Base-by-base conservation (phyloP, 2,797 vertebrate genomes). In the Ctenopoma multispine region DNA sequence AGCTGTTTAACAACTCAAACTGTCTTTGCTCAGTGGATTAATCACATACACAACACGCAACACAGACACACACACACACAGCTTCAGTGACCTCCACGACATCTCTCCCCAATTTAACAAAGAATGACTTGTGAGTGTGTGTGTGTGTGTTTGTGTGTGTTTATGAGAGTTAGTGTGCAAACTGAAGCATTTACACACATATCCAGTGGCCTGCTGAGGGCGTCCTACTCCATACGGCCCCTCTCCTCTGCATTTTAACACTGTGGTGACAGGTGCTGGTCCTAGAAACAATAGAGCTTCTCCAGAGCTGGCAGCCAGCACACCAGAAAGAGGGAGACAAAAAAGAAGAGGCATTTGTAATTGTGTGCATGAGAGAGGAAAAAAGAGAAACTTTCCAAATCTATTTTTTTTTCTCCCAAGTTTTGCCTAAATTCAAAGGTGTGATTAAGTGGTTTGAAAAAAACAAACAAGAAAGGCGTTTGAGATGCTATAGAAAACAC, bases 1-100 rank as follows among this genome's bases (percentile, higher is more conserved):
- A 93, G 91, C 88, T 92, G 88, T 92, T 91, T 87, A 83, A 82
- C 87, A 80, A 82, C 88, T 90, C 90, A 87, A 90, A 87, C 81
- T 72, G 87, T 81, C 88, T 88, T 89, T 88, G 84, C 85, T 82
- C 81, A 62, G 66, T 79, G 87, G 90, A 89, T 90, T 87, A 87
- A 82, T 79, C 63, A 49, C 63, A 70, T 73, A 72, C 64, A 68
- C 54, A 29, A 72, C 41, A 61, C 54, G 62, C 60, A 63, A 69
- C 60, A 66, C 44, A 59, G 66, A 72, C 65, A 66, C 54, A 51
- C 38, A 66, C 54, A 78, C 68, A 61, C 40, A 56, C 49, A 64
- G 66, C 62, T 78, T 63, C 63, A 57, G 2, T 84, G 84, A 90
- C 87, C 87, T 89, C 86, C 53, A 61, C 29, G 10, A 60, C 63